A percentile compares a stretch with the other conserved stretches of the same genome.
Evolutionary conservation across 2,797 vertebrate species (phyloP).

Genomic region (Graptemys geographica): DNA sequence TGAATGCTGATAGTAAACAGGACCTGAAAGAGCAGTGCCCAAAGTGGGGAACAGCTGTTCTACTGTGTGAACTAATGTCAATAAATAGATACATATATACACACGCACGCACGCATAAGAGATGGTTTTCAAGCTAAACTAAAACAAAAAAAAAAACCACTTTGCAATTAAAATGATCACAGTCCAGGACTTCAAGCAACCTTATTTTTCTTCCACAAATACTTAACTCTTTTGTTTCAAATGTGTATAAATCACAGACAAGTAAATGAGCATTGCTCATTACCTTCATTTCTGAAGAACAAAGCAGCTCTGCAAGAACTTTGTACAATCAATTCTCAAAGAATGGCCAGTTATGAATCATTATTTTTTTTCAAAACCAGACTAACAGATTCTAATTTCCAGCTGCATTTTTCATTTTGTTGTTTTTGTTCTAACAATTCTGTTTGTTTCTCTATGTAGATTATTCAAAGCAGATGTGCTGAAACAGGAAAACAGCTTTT

Average conservation of each 20-base stretch:
- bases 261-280: not conserved
- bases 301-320: constrained; percentile 5
- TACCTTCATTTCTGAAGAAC: not conserved
- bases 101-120: not conserved
- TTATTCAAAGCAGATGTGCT: constrained; percentile 64
- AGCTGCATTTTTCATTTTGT: constrained; percentile 23
- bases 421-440: constrained; percentile 32
- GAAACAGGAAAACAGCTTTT: constrained; percentile 18
- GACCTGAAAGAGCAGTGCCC: not conserved
- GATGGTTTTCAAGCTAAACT: rapidly evolving
- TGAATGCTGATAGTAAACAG: rapidly evolving
- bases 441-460: constrained; percentile 1
- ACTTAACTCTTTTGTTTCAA: rapidly evolving
- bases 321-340: not conserved
- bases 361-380: not conserved
- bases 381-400: constrained; percentile 3
- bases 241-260: not conserved
- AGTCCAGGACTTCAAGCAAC: not conserved
- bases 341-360: not conserved
- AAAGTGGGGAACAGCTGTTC: not conserved
- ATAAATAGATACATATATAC: rapidly evolving
- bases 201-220: not conserved
- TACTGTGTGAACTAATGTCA: rapidly evolving
- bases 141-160: not conserved
- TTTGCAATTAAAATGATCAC: not conserved